A percentile compares a stretch with the other conserved stretches of the same genome.
Evolutionary conservation across 2,797 vertebrate genomes (phyloP).

Genomic region (Petrocephalus sullivani): DNA sequence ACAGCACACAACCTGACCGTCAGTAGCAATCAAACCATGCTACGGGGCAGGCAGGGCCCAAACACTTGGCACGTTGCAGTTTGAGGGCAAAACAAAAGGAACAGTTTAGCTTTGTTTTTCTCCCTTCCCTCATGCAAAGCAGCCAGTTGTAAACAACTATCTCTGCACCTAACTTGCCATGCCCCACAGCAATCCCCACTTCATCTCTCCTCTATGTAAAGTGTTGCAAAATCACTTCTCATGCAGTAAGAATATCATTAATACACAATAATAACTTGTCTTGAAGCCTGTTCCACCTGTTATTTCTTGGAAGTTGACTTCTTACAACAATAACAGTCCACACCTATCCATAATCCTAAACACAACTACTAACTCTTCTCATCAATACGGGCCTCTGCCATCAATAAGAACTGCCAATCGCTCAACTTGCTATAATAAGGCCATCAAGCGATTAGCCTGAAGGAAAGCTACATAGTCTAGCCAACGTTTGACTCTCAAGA

Average conservation of each 20-base stretch:
- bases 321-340: not conserved
- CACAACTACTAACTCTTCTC: not conserved
- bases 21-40: not conserved
- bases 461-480: not conserved
- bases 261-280: not conserved
- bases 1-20: not conserved
- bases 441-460: slow-evolving; percentile 9
- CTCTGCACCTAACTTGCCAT: not conserved
- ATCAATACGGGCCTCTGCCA: slow-evolving; percentile 36
- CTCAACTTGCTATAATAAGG: slow-evolving; percentile 19
- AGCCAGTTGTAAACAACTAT: slow-evolving; percentile 25
- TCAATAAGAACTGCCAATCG: slow-evolving; percentile 46
- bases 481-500: not conserved
- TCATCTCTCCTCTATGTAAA: not conserved
- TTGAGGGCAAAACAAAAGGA: slow-evolving; percentile 52
- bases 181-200: not conserved
- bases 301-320: not conserved
- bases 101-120: slow-evolving; percentile 29
- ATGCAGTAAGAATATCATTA: not conserved
- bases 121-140: slow-evolving; percentile 27
- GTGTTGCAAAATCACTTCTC: not conserved
- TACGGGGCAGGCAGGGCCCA: not conserved
- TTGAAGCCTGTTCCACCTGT: not conserved
- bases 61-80: slow-evolving; percentile 30
- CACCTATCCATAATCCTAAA: not conserved